These are phyloP conservation scores for Esox masquinongy DNA, from an alignment of 2,797 vertebrate species.

Conservation along the genomic window DNA sequence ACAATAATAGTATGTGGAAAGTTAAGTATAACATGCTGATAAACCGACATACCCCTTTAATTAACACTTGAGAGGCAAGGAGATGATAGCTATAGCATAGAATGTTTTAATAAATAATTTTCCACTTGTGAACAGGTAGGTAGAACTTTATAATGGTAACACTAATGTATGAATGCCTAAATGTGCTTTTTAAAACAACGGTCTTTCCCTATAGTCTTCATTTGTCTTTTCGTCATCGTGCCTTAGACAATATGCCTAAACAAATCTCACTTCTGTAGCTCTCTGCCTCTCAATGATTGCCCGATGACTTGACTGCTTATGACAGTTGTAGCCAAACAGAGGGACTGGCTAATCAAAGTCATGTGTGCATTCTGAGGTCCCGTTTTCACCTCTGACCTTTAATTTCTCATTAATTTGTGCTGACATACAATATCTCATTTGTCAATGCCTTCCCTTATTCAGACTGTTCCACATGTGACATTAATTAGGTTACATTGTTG, in stretches of 20 bases:
- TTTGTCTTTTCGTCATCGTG: slow-evolving; percentile 27
- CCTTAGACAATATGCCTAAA: slow-evolving; percentile 31
- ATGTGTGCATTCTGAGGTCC: slow-evolving; percentile 32
- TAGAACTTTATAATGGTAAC: background rate
- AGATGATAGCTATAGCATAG: background rate
- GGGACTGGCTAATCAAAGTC: slow-evolving; percentile 46
- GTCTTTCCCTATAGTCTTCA: slow-evolving; percentile 17
- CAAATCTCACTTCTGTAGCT: slow-evolving; percentile 20
- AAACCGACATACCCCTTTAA: too few species aligned
- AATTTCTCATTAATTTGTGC: slow-evolving; percentile 51
- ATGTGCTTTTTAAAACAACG: slow-evolving; percentile 4
- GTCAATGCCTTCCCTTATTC: slow-evolving; percentile 38
- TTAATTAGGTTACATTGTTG: slow-evolving; percentile 32
- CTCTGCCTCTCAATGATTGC: slow-evolving; percentile 11
- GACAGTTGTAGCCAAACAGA: slow-evolving; percentile 44
- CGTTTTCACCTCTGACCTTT: slow-evolving; percentile 48
- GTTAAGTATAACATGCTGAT: too few species aligned
- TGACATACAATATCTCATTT: slow-evolving; percentile 53
- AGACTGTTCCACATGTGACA: slow-evolving; percentile 48
- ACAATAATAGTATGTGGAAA: too few species aligned
- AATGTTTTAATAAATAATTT: background rate
- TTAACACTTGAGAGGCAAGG: background rate
- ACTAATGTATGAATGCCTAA: background rate
- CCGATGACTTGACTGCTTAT: slow-evolving; percentile 31
- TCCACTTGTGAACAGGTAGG: background rate